Evolutionary conservation across 64 coral and sea anemone species (phyloP), one percentile per base, ranked within the genome.

Genomic region (Dendronephthya gigantea): DNA sequence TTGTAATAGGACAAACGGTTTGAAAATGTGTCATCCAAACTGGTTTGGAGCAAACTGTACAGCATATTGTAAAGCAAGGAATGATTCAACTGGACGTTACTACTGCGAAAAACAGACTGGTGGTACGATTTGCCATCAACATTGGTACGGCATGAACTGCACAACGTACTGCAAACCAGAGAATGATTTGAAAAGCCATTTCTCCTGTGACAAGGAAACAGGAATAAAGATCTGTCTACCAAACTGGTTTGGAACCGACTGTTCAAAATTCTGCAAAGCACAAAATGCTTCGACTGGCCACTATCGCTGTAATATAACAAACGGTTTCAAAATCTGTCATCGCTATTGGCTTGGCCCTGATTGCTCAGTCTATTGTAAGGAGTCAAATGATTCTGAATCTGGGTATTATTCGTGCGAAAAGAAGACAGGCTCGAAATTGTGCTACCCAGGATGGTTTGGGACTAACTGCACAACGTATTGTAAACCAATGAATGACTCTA

Each of bases 181-280:
- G 17, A 62, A 62, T 62, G 55, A 62, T 62, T 62, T 23, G 25
- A n/a, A 1, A n/a, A 23, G 55, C 7, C 55, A 62, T 23, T 62
- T 23, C 25, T 62, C 25, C 55, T 62, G 55, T 62, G 25, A 62
- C 25, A 62, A 62, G 17, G 6, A 15, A 62, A 62, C 55, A n/a
- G 55, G 55, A 6, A 7, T 27, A 62, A 62, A 62, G 25, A 62
- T 5, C 7, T 62, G 82, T 69, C 19, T 23, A 14, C 81, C 35
- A 49, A 17, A 89, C 14, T 89, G 84, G 39, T 35, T 83, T 14
- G 88, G 82, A 50, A 58, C 55, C 0, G 22, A 35, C n/a, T 89
- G 88, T 25, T 68, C 22, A 35, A 50, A 55, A 23, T 89, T 38
- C 10, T 89, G 88, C 16, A 35, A 51, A 19, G 40, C 45, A 50